phyloP scores from a whole-genome alignment of 2,888 invertebrate genomes.

The Piscicola geometra region DNA sequence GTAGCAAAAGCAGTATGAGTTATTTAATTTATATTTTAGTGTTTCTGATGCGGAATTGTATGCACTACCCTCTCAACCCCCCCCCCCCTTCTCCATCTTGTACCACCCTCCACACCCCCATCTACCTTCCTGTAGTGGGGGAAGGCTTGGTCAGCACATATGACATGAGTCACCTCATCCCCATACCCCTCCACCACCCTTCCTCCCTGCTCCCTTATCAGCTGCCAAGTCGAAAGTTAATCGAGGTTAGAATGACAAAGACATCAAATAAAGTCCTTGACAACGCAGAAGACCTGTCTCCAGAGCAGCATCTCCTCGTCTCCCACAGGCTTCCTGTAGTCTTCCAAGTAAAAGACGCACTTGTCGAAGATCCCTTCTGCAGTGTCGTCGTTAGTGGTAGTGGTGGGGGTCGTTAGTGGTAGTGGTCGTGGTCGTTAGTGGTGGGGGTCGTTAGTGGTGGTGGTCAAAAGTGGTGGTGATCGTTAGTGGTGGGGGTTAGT shows the following conservation, averaged over 20 bases:
- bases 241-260: neutral
- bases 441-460: no score
- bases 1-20: no score
- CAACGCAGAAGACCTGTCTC: slow-evolving; percentile 60
- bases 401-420: no score
- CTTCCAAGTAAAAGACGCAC: slow-evolving; percentile 81
- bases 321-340: slow-evolving; percentile 64
- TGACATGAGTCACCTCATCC: slow-evolving; percentile 80
- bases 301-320: slow-evolving; percentile 50
- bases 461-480: no score
- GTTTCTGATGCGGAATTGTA: no score
- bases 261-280: neutral
- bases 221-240: slow-evolving; percentile 49
- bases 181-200: slow-evolving; percentile 83
- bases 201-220: slow-evolving; percentile 76
- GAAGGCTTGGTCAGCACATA: slow-evolving; percentile 84
- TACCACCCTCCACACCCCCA: no score
- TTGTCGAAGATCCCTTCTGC: slow-evolving; percentile 79
- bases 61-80: no score
- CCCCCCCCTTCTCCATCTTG: no score
- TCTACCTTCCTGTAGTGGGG: slow-evolving; percentile 84
- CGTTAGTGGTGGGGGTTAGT: no score
- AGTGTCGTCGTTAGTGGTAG: neutral
- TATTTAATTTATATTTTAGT: no score
- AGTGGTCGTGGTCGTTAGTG: no score